A percentile compares a stretch with the other conserved stretches of the same genome.
Evolutionary conservation across 2,888 invertebrate genomes (phyloP).

Genomic region (Arctia plantaginis): DNA sequence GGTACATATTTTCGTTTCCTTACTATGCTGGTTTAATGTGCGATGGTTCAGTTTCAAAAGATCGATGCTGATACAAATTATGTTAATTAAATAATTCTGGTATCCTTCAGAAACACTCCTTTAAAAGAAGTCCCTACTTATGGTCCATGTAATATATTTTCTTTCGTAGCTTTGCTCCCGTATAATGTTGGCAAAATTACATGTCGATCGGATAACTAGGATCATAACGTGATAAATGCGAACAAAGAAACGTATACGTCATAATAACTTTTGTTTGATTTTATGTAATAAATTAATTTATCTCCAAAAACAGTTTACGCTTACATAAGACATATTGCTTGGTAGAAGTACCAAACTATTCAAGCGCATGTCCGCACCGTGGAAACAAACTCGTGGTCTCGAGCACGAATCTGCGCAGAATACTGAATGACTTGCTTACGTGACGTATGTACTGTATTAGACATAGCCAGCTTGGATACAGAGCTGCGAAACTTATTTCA

Average conservation of each 20-base stretch:
- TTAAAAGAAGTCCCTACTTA: no score
- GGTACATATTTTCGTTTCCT: neutral
- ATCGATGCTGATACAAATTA: no score
- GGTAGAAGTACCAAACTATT: constrained; percentile 54
- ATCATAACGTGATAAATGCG: neutral
- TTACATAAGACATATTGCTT: constrained; percentile 28
- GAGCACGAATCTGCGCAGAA: constrained; percentile 66
- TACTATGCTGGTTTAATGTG: neutral
- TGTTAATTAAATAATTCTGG: no score
- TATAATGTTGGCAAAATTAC: no score
- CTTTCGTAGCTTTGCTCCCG: no score
- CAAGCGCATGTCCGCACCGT: constrained; percentile 57
- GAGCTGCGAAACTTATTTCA: neutral
- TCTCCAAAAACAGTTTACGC: neutral
- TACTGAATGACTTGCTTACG: constrained; percentile 75
- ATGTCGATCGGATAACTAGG: no score
- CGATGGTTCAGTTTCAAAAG: neutral
- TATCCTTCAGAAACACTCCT: no score
- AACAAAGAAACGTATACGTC: neutral
- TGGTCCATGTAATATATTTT: no score
- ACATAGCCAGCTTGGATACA: neutral
- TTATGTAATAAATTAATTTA: neutral
- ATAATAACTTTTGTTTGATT: neutral
- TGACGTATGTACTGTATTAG: constrained; percentile 48
- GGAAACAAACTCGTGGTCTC: constrained; percentile 71